Evolutionary conservation across 2,113 vertebrate genomes (phyloP), one percentile per base, ranked within the genome.

Genomic region (Bos indicus): DNA sequence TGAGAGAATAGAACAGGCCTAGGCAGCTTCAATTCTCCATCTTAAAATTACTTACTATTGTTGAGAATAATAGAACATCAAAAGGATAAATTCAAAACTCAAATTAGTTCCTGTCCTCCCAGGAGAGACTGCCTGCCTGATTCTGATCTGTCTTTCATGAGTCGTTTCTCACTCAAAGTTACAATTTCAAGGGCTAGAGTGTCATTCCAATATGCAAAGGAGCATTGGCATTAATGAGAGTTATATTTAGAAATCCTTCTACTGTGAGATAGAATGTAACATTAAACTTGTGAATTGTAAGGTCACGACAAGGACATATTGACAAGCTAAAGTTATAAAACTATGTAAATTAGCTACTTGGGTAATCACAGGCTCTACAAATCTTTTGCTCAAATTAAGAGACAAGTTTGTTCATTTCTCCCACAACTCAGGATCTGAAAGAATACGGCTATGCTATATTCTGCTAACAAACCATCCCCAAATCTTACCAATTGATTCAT

Each of bases 21-120:
- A 96, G 93, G 90, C 94, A 97, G 80, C 90, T 97, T 96, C 95
- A 88, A 88, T 90, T 97, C 92, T 95, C 93, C 96, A 30, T 92
- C 87, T 97, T 96, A 98, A 97, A 97, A 97, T 98, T 95, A 96
- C 96, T 97, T 90, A 97, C 90, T 94, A 89, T 98, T 98, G 97
- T 97, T 97, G 81, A 33, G 95, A 96, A 97, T 98, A 97, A 97
- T 96, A 98, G 91, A 96, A 96, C 88, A 98, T 97, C 96, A 98
- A 96, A 98, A 96, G 87, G 87, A 97, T 78, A 97, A 91, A 98
- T 98, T 97, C 95, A 95, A 97, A 98, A 96, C 98, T 97, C 94
- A 98, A 97, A 98, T 97, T 97, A 96, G 85, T 97, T 98, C 94
- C 64, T 97, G 67, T 97, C 51, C 93, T 98, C 96, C 91, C 95